These are phyloP conservation scores for Scaptodrosophila latifasciaeformis DNA, from an alignment of 2,888 invertebrate species.

Conservation along the genomic window DNA sequence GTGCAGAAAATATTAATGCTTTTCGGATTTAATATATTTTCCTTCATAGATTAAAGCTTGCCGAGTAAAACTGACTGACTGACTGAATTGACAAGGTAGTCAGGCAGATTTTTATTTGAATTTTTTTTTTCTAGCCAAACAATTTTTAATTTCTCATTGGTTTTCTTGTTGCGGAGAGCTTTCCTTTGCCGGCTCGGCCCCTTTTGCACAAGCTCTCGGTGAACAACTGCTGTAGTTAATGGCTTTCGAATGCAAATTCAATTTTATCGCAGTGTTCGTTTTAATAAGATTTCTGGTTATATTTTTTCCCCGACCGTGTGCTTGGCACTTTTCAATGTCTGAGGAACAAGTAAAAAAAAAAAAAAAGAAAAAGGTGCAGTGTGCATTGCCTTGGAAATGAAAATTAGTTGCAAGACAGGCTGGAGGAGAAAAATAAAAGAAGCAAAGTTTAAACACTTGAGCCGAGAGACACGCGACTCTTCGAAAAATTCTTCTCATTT, in stretches of 20 bases:
- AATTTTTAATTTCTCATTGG: conserved; percentile 19
- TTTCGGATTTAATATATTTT: too few species aligned
- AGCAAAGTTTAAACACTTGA: conserved; percentile 26
- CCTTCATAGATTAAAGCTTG: too few species aligned
- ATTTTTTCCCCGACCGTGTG: too few species aligned
- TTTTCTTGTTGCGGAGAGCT: conserved; percentile 54
- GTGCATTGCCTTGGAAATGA: conserved; percentile 57
- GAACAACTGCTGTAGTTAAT: conserved; percentile 74
- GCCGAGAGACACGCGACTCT: conserved; percentile 56
- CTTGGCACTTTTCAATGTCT: conserved; percentile 17
- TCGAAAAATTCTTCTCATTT: conserved; percentile 52
- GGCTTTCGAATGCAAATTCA: conserved; percentile 73
- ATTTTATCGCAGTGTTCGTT: conserved; percentile 73
- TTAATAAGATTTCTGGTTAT: conserved; percentile 72
- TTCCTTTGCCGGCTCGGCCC: conserved; percentile 24
- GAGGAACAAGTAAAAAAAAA: too few species aligned
- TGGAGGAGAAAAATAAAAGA: conserved; percentile 16
- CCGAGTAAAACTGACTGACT: too few species aligned
- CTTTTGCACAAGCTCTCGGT: conserved; percentile 35
- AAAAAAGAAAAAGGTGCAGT: conserved; percentile 65
- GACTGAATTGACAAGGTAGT: not conserved
- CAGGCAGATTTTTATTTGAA: not conserved
- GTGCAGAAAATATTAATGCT: conserved; percentile 53
- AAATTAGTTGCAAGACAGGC: conserved; percentile 63
- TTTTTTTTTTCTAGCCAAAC: not conserved